phyloP scores from a whole-genome alignment of 2,888 invertebrate species.

The Sarcophaga subvicina region DNA sequence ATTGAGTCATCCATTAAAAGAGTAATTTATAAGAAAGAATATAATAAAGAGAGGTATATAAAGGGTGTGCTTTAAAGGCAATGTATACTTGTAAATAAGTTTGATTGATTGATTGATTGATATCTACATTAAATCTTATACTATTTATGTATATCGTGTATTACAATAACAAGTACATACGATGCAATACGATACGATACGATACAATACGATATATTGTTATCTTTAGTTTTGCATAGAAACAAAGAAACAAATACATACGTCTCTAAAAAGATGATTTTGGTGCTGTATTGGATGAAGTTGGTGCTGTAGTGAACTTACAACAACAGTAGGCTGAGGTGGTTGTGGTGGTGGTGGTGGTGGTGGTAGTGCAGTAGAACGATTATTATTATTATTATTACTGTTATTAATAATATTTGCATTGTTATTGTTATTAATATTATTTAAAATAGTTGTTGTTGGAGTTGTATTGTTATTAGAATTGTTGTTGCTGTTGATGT shows the following conservation, averaged over 20 bases:
- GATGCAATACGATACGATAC: too few species aligned
- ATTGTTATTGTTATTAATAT: slow-evolving; percentile 60
- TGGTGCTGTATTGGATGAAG: slow-evolving; percentile 82
- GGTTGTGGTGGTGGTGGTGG: slow-evolving; percentile 76
- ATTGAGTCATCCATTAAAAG: too few species aligned
- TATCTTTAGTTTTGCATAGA: slow-evolving; percentile 22
- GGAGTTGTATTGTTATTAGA: slow-evolving; percentile 66
- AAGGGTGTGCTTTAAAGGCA: too few species aligned
- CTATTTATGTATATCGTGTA: too few species aligned
- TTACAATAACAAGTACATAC: too few species aligned
- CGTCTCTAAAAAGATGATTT: slow-evolving; percentile 82
- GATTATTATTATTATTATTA: slow-evolving; percentile 65
- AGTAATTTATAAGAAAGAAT: too few species aligned
- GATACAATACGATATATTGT: not conserved
- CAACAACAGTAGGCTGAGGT: slow-evolving; percentile 81
- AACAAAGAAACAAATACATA: slow-evolving; percentile 78
- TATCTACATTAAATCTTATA: too few species aligned
- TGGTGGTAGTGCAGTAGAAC: slow-evolving; percentile 71
- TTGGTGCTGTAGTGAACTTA: slow-evolving; percentile 82
- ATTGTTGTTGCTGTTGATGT: slow-evolving; percentile 70
- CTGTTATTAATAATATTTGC: slow-evolving; percentile 71
- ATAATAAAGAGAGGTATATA: too few species aligned
- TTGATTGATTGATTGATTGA: too few species aligned
- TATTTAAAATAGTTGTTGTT: slow-evolving; percentile 72
- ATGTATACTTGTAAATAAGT: too few species aligned